These are phyloP conservation scores for Microtus oregoni DNA, from an alignment of 2,113 vertebrate genomes.

Conservation along the genomic window DNA sequence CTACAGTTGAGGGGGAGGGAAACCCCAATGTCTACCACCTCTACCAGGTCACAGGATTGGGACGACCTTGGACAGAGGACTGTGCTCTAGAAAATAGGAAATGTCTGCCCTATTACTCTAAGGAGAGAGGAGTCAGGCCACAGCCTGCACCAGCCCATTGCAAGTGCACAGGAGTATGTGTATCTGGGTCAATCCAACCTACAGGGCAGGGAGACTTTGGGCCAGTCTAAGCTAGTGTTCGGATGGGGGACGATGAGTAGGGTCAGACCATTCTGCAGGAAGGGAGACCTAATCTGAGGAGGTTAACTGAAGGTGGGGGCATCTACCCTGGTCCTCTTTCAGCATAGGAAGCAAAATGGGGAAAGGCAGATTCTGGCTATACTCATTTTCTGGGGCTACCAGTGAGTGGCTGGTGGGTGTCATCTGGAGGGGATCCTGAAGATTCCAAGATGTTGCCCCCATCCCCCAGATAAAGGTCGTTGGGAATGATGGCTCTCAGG, in stretches of 20 bases:
- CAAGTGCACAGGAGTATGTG: background rate
- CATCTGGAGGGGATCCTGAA: background rate
- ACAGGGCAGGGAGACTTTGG: background rate
- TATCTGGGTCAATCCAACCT: constrained; percentile 31
- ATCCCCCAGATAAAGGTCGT: background rate
- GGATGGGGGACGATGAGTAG: background rate
- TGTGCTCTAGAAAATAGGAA: no score
- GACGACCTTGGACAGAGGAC: no score
- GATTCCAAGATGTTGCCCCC: background rate
- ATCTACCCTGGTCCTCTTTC: constrained; percentile 69
- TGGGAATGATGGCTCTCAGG: constrained; percentile 64
- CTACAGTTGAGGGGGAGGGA: no score
- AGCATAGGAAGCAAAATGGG: background rate
- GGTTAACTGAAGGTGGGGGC: background rate
- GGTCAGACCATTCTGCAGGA: background rate
- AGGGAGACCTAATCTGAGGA: background rate
- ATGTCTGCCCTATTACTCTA: no score
- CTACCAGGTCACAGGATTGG: no score
- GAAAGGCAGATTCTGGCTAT: constrained; percentile 67
- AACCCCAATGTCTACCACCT: no score
- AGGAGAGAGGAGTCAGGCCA: background rate
- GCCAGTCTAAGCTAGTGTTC: constrained; percentile 60
- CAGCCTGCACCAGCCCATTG: background rate
- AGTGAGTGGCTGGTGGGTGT: constrained; percentile 28
- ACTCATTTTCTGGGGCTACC: constrained; percentile 21